Conservation (phyloP, 2,797 vertebrate genomes). For the Molossus alvarezi region DNA sequence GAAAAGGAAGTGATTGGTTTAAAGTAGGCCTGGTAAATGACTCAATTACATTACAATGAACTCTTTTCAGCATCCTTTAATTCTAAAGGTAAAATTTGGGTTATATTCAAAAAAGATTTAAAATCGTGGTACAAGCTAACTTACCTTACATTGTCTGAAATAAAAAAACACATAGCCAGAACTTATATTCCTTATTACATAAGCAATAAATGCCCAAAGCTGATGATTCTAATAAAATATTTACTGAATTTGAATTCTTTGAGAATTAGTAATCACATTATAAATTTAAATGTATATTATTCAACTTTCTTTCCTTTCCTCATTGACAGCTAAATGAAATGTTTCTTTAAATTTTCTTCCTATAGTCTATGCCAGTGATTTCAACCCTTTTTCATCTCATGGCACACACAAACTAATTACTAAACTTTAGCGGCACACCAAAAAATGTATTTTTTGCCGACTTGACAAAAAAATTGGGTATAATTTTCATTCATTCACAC, state of each 20-base stretch:
- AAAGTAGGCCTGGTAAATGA: slow-evolving; percentile 68
- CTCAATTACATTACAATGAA: slow-evolving; percentile 68
- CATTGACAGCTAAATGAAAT: background rate
- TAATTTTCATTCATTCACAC: background rate
- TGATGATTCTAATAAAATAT: slow-evolving; percentile 4
- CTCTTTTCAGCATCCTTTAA: slow-evolving; percentile 47
- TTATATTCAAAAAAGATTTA: slow-evolving; percentile 68
- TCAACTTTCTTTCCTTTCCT: slow-evolving; percentile 17
- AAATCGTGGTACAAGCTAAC: slow-evolving; percentile 33
- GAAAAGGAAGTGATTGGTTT: slow-evolving; percentile 72
- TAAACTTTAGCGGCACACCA: background rate
- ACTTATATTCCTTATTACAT: slow-evolving; percentile 2
- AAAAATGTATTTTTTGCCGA: background rate
- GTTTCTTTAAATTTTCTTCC: background rate
- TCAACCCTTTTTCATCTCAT: background rate
- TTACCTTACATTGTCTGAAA: background rate
- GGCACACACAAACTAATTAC: too few species aligned
- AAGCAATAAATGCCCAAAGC: slow-evolving; percentile 23
- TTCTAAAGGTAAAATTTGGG: slow-evolving; percentile 69
- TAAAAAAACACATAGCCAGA: background rate
- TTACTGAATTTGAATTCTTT: slow-evolving; percentile 33
- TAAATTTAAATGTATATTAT: slow-evolving; percentile 55
- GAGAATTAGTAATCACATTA: slow-evolving; percentile 42
- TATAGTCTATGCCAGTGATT: background rate
- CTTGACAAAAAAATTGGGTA: background rate